Evolutionary conservation across 1,140 invertebrate species (phyloP).

Genomic region (Aradophagus sp.): DNA sequence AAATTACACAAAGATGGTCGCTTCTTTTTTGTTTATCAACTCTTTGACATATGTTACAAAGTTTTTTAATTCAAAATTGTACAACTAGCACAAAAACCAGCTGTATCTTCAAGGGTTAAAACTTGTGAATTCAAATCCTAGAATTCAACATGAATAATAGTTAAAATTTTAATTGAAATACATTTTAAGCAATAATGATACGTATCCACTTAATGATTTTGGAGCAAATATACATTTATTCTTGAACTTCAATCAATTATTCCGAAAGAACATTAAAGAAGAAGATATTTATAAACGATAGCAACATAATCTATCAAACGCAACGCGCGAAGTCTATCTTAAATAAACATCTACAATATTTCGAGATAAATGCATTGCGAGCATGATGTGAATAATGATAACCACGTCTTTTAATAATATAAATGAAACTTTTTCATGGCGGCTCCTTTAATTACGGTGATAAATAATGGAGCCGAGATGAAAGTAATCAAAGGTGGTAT

Average conservation of each 20-base stretch:
- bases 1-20: too few species aligned
- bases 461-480: slow-evolving; percentile 33
- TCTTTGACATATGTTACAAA: too few species aligned
- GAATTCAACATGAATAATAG: too few species aligned
- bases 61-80: too few species aligned
- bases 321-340: slow-evolving; percentile 8
- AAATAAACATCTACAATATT: slow-evolving; percentile 28
- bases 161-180: too few species aligned
- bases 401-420: slow-evolving; percentile 42
- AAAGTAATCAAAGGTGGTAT: slow-evolving; percentile 33
- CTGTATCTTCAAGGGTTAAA: too few species aligned
- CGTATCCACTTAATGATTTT: too few species aligned
- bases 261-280: slow-evolving; percentile 14
- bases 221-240: too few species aligned
- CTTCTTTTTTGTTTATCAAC: too few species aligned
- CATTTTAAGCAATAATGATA: too few species aligned
- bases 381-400: slow-evolving; percentile 44
- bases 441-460: slow-evolving; percentile 37
- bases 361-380: slow-evolving; percentile 33
- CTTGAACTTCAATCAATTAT: slow-evolving; percentile 9
- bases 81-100: too few species aligned
- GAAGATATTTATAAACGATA: slow-evolving; percentile 20
- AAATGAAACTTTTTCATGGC: slow-evolving; percentile 35
- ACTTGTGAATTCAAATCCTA: too few species aligned
- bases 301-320: slow-evolving; percentile 29